Conservation (phyloP, 2,113 vertebrate species). For the Sialia sialis region DNA sequence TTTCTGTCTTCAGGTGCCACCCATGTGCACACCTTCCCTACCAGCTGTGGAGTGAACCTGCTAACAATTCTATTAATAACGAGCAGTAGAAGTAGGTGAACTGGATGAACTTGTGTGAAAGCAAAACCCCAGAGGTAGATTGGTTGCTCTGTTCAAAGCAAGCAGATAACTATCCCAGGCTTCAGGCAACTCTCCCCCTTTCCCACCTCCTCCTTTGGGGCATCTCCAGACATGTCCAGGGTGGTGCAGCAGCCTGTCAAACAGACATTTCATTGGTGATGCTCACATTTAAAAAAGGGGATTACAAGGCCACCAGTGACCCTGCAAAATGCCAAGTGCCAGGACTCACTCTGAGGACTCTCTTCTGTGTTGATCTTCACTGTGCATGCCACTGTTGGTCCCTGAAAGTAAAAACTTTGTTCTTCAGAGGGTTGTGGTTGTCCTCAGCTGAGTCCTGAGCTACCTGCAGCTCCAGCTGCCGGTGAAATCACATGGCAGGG, state of each 20-base stretch:
- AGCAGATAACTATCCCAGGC: constrained; percentile 59
- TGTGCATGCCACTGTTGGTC: background rate
- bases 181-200: constrained; percentile 28
- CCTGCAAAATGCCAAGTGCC: background rate
- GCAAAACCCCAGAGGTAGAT: constrained; percentile 43
- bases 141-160: constrained; percentile 50
- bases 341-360: background rate
- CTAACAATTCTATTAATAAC: constrained; percentile 63
- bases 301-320: background rate
- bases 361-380: background rate
- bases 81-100: constrained; percentile 48
- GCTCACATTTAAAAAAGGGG: background rate
- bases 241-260: constrained; percentile 37
- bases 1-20: constrained; percentile 66
- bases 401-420: background rate
- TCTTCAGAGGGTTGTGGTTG: background rate
- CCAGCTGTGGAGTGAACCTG: constrained; percentile 61
- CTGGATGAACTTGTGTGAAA: constrained; percentile 64
- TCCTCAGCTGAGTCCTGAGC: background rate
- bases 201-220: constrained; percentile 40
- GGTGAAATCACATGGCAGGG: background rate
- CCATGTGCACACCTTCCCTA: constrained; percentile 61
- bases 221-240: constrained; percentile 55
- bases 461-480: background rate
- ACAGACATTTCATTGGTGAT: background rate